phyloP scores from a whole-genome alignment of 2,797 vertebrate species.

The Typhlichthys eigenmanni region DNA sequence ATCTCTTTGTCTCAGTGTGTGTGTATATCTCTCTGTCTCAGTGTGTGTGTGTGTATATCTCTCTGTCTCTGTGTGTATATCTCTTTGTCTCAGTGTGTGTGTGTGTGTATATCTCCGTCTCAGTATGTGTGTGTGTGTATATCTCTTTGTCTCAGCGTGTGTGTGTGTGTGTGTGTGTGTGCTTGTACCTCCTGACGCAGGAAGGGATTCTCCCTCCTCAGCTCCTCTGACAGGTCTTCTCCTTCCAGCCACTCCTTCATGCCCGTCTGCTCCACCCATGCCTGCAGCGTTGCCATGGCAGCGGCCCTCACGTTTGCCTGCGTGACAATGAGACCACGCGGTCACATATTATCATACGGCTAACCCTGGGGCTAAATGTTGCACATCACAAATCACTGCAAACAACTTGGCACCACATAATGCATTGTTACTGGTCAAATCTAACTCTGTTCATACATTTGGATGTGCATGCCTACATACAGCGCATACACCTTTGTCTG shows the following conservation, averaged over 20 bases:
- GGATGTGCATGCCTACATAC: too few relatives aligned
- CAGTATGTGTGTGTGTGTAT: not conserved
- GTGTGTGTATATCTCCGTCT: not conserved
- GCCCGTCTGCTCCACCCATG: constrained; percentile 96
- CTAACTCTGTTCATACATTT: too few relatives aligned
- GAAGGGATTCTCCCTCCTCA: constrained; percentile 96
- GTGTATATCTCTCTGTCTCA: constrained; percentile 1
- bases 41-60: not conserved
- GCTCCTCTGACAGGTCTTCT: constrained; percentile 93
- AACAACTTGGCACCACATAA: too few relatives aligned
- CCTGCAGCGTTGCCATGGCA: constrained; percentile 88
- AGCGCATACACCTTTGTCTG: too few relatives aligned
- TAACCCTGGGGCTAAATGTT: too few relatives aligned
- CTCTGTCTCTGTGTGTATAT: not conserved
- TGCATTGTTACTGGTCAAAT: too few relatives aligned
- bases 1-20: not conserved
- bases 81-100: not conserved
- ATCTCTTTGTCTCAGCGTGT: too few relatives aligned
- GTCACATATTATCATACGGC: not conserved
- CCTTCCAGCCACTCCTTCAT: constrained; percentile 99
- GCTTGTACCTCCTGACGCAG: constrained; percentile 89
- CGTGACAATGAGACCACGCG: not conserved
- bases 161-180: constrained; percentile 8
- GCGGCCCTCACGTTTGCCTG: constrained; percentile 87
- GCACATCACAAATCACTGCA: too few relatives aligned